Conservation (phyloP, 2,888 invertebrate species). For the Agrotis exclamationis region DNA sequence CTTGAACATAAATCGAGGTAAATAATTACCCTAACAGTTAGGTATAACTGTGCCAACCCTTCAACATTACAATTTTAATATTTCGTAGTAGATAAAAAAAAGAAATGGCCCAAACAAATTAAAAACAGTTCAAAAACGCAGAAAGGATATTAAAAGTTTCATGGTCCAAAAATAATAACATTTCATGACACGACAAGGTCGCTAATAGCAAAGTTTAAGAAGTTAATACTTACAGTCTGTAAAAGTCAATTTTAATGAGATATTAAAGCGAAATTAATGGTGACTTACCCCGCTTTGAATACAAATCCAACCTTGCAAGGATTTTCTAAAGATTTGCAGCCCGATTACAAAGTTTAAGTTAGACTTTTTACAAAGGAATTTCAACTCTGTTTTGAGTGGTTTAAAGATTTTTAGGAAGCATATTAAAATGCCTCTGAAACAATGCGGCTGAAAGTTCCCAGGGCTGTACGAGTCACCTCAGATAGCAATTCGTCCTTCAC, state of each 20-base stretch:
- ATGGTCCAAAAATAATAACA: conserved; percentile 47
- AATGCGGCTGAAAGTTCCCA: conserved; percentile 62
- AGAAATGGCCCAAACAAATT: conserved; percentile 13
- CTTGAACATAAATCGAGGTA: too few relatives aligned
- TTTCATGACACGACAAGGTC: conserved; percentile 39
- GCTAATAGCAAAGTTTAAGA: conserved; percentile 32
- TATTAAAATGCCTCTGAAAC: conserved; percentile 50
- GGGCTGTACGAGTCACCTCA: conserved; percentile 60
- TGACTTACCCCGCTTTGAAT: conserved; percentile 55
- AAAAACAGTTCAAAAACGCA: conserved; percentile 36
- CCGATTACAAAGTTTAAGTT: conserved; percentile 23
- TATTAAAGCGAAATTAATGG: conserved; percentile 53
- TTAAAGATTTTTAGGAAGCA: conserved; percentile 29
- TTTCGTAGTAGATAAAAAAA: neutral
- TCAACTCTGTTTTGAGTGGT: neutral
- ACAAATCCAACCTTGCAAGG: conserved; percentile 60
- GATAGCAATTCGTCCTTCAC: conserved; percentile 64
- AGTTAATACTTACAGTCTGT: conserved; percentile 38
- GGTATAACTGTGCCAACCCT: too few relatives aligned
- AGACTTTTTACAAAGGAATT: conserved; percentile 8
- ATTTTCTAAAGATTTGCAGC: conserved; percentile 64
- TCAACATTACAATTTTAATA: too few relatives aligned
- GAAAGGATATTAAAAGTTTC: conserved; percentile 28
- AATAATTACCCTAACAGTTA: too few relatives aligned
- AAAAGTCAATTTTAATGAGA: conserved; percentile 59